Evolutionary conservation across 2,888 invertebrate genomes (phyloP), one percentile per base, ranked within the genome.

Genomic region (Drosophila infuscata): DNA sequence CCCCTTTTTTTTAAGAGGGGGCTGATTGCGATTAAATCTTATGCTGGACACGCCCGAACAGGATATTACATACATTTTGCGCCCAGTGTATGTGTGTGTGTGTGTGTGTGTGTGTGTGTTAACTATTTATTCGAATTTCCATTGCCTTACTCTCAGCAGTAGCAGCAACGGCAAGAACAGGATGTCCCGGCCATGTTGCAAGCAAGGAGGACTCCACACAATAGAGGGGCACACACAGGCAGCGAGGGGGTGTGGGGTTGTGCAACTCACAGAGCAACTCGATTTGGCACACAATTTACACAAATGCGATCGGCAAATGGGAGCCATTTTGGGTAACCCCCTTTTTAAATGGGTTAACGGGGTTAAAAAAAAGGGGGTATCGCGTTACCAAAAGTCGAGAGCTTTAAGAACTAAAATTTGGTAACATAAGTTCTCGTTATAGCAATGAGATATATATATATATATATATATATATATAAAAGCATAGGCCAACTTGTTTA

Each of bases 111-210:
- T 43, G 29, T 41, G 56, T 68, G 75, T 15, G 8, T 25, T 46
- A 46, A 74, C 70, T 77, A 78, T 82, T 86, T 88, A 79, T 81
- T 89, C 71, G 75, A 79, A 70, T 74, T 79, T 84, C 79, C 82
- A 76, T 66, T 68, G 70, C 51, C 71, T 61, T 74, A 68, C 66
- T 57, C 56, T 61, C 66, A 62, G 63, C 51, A 67, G 66, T 20
- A 48, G 30, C 66, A 65, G 58, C 38, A 52, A 35, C 33, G 20
- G 41, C 33, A 32, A 62, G 25, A 56, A 59, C 68, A 79, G 79
- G 58, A 70, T 79, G 38, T 12, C 17, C 20, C 15, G 58, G 46
- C 53, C 51, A 66, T 29, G n/a, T 12, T 29, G 53, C 35, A 17
- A n/a, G 12, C 11, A 15, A 12, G n/a, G 20, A 25, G 20, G 3